These are phyloP conservation scores for Rhombomys opimus DNA, from an alignment of 2,113 vertebrate genomes.

Conservation along the genomic window DNA sequence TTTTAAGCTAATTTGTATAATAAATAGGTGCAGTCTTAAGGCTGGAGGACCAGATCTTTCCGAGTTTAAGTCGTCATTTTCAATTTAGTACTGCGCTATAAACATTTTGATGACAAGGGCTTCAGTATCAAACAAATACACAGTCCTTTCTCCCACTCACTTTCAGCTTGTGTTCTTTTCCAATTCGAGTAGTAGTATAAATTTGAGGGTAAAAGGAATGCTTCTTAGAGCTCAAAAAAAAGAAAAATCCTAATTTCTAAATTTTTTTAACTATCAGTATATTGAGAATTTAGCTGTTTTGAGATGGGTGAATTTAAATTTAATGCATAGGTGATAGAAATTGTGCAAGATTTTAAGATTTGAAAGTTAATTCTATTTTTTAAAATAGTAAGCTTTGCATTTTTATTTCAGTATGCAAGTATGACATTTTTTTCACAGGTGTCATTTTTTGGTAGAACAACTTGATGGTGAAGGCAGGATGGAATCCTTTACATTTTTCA, in stretches of 20 bases:
- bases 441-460: slow-evolving; percentile 55
- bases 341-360: slow-evolving; percentile 61
- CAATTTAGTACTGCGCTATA: slow-evolving; percentile 66
- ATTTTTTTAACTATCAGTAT: slow-evolving; percentile 39
- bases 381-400: slow-evolving; percentile 30
- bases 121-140: slow-evolving; percentile 60
- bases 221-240: neutral
- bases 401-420: slow-evolving; percentile 62
- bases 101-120: slow-evolving; percentile 65
- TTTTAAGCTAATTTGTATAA: slow-evolving; percentile 67
- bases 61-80: slow-evolving; percentile 55
- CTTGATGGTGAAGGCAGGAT: slow-evolving; percentile 74
- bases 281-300: slow-evolving; percentile 48
- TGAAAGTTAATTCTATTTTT: slow-evolving; percentile 64
- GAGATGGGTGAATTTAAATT: slow-evolving; percentile 55
- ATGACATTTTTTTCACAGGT: slow-evolving; percentile 61
- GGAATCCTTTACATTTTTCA: slow-evolving; percentile 78
- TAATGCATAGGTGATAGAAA: slow-evolving; percentile 56
- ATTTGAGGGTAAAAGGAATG: slow-evolving; percentile 58
- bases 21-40: slow-evolving; percentile 47
- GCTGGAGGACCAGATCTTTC: slow-evolving; percentile 58
- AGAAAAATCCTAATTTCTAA: slow-evolving; percentile 39
- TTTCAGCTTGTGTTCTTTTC: slow-evolving; percentile 56
- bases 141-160: neutral
- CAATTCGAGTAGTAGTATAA: slow-evolving; percentile 27